Base-by-base conservation (phyloP, 2,797 vertebrate genomes). In the Sphenodon punctatus region DNA sequence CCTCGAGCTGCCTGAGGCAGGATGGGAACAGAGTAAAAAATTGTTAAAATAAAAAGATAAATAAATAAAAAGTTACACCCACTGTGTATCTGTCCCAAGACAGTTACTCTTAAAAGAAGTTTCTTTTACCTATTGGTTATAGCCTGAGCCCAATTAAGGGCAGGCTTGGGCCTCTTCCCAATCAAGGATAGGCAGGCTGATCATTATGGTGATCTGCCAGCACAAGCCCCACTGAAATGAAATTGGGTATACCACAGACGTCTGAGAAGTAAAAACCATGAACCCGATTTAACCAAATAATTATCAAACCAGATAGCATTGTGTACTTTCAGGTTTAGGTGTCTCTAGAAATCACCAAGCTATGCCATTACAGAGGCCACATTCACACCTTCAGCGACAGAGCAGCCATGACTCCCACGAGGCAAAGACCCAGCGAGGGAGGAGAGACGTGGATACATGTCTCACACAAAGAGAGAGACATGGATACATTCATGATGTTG, bases 321-420 rank as follows among this genome's bases (percentile, higher is more conserved):
- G 78, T 70, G 17, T 75, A 85, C 89, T 87, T 88, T 91, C 85
- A 32, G 66, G 17, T 23, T 30, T 53, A 16, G 15, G 53, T 17
- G 8, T 53, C 49, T 53, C 9, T 27, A 53, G 30, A n/a, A 34
- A 32, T 36, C 55, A 58, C 23, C 14, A 63, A 91, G 82, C 9
- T 51, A 67, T 77, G n/a, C 4, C 25, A 16, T 73, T 41, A 39
- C 1, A 55, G 69, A n/a, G n/a, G n/a, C n/a, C n/a, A n/a, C n/a
- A n/a, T n/a, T n/a, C n/a, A n/a, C n/a, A n/a, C n/a, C n/a, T n/a
- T n/a, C n/a, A n/a, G n/a, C n/a, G n/a, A n/a, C n/a, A n/a, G n/a
- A n/a, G n/a, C n/a, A n/a, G n/a, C n/a, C n/a, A n/a, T n/a, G n/a
- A n/a, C n/a, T n/a, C n/a, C n/a, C n/a, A n/a, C n/a, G n/a, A n/a